Evolutionary conservation across 2,797 vertebrate genomes (phyloP).

Genomic region (Tenualosa thibaudeaui): DNA sequence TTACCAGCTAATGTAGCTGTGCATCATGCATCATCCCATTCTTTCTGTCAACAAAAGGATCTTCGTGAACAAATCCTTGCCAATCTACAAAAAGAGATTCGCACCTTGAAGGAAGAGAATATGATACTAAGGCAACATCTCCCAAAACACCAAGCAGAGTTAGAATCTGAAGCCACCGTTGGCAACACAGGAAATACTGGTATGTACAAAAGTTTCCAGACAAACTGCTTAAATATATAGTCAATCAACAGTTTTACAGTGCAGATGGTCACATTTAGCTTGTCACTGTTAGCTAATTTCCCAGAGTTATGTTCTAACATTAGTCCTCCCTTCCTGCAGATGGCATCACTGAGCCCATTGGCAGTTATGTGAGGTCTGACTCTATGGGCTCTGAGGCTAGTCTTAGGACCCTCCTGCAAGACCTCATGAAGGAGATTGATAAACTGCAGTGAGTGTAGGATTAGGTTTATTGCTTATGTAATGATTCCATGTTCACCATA

Average conservation of each 20-base stretch:
- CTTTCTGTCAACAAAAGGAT: conserved; percentile 17
- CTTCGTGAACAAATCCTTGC: conserved; percentile 52
- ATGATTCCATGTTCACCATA: background rate
- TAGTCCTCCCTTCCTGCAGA: background rate
- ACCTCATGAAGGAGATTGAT: background rate
- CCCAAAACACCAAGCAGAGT: background rate
- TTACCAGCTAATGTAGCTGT: background rate
- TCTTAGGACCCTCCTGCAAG: background rate
- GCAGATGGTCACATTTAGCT: background rate
- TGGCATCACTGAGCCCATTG: background rate
- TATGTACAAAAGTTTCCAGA: background rate
- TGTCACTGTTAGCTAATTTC: background rate
- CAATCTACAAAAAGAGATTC: conserved; percentile 58
- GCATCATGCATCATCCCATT: background rate
- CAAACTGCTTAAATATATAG: background rate
- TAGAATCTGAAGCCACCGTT: background rate
- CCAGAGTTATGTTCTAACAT: background rate
- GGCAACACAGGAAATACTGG: background rate
- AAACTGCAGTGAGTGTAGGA: conserved; percentile 12
- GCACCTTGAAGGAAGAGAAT: conserved; percentile 65
- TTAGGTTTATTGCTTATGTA: background rate
- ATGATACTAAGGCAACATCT: conserved; percentile 62
- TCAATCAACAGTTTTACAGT: background rate
- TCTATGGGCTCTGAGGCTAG: background rate
- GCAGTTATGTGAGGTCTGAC: background rate